Evolutionary conservation across 2,113 vertebrate species (phyloP), one percentile per base, ranked within the genome.

Genomic region (Callospermophilus lateralis): DNA sequence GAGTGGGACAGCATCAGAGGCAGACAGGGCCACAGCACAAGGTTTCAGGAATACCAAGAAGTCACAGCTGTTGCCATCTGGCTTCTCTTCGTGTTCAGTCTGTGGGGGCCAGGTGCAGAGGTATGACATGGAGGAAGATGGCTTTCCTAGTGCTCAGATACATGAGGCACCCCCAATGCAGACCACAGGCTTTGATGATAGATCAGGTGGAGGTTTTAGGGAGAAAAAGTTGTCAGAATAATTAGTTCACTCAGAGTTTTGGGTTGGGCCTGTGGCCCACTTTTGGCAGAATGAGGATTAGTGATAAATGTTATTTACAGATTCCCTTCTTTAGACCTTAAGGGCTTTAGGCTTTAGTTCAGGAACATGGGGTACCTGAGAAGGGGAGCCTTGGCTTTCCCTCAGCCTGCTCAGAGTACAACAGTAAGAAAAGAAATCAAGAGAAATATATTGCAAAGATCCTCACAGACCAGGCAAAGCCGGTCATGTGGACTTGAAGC

Each of bases 401-500:
- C 51, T 76, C 48, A 37, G 85, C 30, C 45, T 86, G 48, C 26
- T 94, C 53, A 76, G 83, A 90, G 86, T 87, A 63, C 28, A 84
- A 48, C 3, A 48, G n/a, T 6, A 78, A 37, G 55, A 20, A 95
- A 48, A 92, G 70, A 70, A 80, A 89, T n/a, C 42, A 74, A 65
- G 80, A 78, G 53, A 78, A 87, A 76, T 22, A 16, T 37, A 84
- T 28, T 76, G 81, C 51, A 89, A 87, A 83, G 63, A 34, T 26
- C 78, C 45, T 95, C 74, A 53, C n/a, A 45, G 68, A 70, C 63
- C 30, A 74, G 79, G 76, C 58, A 92, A 87, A 84, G 89, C 26
- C 20, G 39, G 92, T 80, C 96, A 96, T 53, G 55, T 95, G 96
- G 45, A 5, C 77, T 84, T 93, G 30, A 87, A 88, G 55, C 53